phyloP scores from a whole-genome alignment of 2,113 vertebrate species.

The Megaceryle maxima region DNA sequence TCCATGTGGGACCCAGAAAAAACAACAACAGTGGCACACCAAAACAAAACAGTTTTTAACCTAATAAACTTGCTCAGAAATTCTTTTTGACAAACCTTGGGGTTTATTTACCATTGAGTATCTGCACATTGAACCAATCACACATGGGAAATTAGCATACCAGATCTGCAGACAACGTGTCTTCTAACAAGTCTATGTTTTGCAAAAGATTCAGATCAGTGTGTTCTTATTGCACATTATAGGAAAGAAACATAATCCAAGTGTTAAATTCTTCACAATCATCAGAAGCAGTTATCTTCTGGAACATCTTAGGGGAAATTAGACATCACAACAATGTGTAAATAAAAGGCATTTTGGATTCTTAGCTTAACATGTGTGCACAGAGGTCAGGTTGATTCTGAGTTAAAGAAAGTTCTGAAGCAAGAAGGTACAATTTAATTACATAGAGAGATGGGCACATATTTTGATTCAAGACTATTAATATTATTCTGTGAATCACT shows the following conservation, averaged over 20 bases:
- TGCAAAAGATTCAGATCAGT: background rate
- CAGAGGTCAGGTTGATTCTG: background rate
- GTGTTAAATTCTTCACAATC: background rate
- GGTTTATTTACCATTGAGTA: conserved; percentile 23
- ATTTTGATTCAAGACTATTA: background rate
- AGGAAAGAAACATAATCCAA: background rate
- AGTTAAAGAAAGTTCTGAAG: background rate
- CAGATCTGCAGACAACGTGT: background rate
- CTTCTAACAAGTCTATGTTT: background rate
- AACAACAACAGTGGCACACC: conserved; percentile 76
- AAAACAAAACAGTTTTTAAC: conserved; percentile 84
- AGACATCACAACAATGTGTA: background rate
- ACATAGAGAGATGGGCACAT: background rate
- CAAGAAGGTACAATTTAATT: background rate
- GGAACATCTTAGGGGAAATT: background rate
- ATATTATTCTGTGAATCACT: background rate
- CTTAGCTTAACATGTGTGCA: background rate
- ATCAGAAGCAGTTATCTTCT: background rate
- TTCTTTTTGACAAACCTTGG: conserved; percentile 33
- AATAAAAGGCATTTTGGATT: background rate
- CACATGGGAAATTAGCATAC: background rate
- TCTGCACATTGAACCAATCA: background rate
- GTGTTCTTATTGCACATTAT: background rate
- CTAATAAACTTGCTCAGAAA: conserved; percentile 74
- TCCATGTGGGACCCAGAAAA: conserved; percentile 79